These are phyloP conservation scores for Lanius collurio DNA, from an alignment of 2,113 vertebrate species.

Conservation along the genomic window DNA sequence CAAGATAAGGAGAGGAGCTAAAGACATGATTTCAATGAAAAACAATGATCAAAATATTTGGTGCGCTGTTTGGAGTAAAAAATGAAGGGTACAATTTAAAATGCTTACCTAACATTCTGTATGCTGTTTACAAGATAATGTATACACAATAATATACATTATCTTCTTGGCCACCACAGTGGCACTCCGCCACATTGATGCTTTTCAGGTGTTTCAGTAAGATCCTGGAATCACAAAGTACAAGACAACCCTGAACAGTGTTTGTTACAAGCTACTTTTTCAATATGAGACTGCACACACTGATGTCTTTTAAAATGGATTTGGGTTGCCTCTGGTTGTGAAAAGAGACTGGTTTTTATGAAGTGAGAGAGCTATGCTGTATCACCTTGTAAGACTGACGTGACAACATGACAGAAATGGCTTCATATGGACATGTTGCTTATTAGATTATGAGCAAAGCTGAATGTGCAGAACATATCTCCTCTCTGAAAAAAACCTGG, in stretches of 20 bases:
- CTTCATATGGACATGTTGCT: neutral
- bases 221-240: neutral
- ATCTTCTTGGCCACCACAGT: neutral
- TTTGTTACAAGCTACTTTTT: neutral
- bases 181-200: neutral
- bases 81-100: neutral
- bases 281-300: neutral
- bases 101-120: neutral
- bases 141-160: neutral
- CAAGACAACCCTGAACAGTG: neutral
- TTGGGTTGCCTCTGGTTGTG: slow-evolving; percentile 25
- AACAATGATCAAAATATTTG: slow-evolving; percentile 33
- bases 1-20: neutral
- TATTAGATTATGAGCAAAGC: slow-evolving; percentile 23
- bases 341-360: slow-evolving; percentile 25
- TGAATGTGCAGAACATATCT: neutral
- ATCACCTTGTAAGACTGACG: neutral
- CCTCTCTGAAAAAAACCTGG: neutral
- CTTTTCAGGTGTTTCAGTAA: neutral
- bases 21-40: slow-evolving; percentile 9
- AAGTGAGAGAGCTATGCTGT: slow-evolving; percentile 1
- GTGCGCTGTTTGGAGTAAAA: neutral
- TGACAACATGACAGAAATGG: slow-evolving; percentile 19
- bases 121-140: neutral
- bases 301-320: slow-evolving; percentile 26